phyloP scores from a whole-genome alignment of 2,888 invertebrate species.

The Lysandra coridon region DNA sequence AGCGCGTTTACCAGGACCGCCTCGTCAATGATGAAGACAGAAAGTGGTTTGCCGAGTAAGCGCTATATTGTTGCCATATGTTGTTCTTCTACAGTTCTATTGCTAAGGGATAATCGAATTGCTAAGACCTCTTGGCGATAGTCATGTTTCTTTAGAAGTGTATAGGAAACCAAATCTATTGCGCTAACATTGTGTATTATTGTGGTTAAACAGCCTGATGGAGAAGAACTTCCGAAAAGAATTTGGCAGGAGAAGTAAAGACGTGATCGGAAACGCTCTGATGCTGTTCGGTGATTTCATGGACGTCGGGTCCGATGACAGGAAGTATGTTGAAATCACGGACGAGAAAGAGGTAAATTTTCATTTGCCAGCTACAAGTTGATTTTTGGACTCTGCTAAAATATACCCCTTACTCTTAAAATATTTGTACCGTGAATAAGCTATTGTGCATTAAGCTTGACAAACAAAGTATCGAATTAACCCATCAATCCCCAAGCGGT shows the following conservation, averaged over 20 bases:
- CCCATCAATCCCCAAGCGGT: too few species aligned
- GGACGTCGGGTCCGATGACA: slow-evolving; percentile 74
- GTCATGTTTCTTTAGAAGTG: background rate
- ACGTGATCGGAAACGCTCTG: slow-evolving; percentile 72
- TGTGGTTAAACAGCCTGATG: slow-evolving; percentile 66
- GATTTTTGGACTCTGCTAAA: background rate
- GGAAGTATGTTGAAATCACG: slow-evolving; percentile 83
- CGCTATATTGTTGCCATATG: slow-evolving; percentile 24
- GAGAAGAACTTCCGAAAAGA: slow-evolving; percentile 77
- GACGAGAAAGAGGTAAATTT: slow-evolving; percentile 79
- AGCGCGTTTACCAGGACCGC: slow-evolving; percentile 92
- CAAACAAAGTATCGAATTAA: too few species aligned
- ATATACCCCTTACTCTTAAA: too few species aligned
- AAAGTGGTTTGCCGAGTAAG: slow-evolving; percentile 83
- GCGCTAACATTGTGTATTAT: background rate
- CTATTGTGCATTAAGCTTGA: too few species aligned
- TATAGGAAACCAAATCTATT: too few species aligned
- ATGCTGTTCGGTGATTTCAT: slow-evolving; percentile 87
- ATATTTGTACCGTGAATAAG: too few species aligned
- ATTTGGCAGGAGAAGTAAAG: slow-evolving; percentile 75
- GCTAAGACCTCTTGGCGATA: background rate
- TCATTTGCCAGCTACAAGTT: background rate
- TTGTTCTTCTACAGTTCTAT: too few species aligned
- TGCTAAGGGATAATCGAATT: too few species aligned
- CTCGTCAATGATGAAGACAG: slow-evolving; percentile 89